phyloP scores from a whole-genome alignment of 2,797 vertebrate species.

The Carcharodon carcharias region DNA sequence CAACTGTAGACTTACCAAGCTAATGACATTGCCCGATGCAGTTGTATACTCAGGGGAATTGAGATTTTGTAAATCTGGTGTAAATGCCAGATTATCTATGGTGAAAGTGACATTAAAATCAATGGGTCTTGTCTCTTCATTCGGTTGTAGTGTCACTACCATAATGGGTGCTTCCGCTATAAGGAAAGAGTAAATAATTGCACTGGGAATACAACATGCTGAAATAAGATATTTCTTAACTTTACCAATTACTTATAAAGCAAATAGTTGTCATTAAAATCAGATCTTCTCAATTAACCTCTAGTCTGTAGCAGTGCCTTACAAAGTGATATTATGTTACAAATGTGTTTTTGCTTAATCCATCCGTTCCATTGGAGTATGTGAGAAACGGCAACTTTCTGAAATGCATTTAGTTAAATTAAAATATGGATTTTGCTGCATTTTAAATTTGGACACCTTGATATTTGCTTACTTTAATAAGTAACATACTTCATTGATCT shows the following conservation, averaged over 20 bases:
- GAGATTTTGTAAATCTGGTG: neutral
- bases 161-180: neutral
- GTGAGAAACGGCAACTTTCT: neutral
- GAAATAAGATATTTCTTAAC: neutral
- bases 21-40: neutral
- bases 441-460: neutral
- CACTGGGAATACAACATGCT: neutral
- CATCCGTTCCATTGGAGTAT: neutral
- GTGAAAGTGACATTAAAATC: conserved; percentile 15
- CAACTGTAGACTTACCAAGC: neutral
- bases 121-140: neutral
- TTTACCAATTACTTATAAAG: neutral
- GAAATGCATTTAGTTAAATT: neutral
- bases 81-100: neutral
- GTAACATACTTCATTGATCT: neutral
- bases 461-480: neutral
- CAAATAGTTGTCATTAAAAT: neutral
- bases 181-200: conserved; percentile 22
- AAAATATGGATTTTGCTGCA: neutral
- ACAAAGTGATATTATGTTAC: neutral
- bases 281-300: neutral
- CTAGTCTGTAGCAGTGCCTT: neutral
- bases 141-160: neutral
- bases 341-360: neutral
- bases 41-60: neutral